Base-by-base conservation (phyloP, 2,797 vertebrate genomes). In the Channallabes apus region DNA sequence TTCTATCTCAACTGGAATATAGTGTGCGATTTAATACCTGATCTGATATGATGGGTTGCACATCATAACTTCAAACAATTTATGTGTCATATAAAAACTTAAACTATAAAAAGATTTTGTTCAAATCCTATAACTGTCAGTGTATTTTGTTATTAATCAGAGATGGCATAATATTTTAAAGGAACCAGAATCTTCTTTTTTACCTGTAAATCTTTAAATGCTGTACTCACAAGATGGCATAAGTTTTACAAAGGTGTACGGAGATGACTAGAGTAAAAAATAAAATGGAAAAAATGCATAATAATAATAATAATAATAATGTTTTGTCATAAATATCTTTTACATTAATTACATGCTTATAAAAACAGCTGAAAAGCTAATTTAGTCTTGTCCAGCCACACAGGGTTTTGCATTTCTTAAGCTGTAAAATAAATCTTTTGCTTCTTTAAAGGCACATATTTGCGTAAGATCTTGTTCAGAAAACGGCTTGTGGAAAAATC, bases 401-500 rank as follows among this genome's bases (percentile, higher is more conserved):
- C 24, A 18, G 18, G 9, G 54, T 11, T 61, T 64, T 54, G 58
- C 32, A 64, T 85, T 20, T 73, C 14, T 29, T 6, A 20, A 29
- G 38, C 38, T 61, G 0, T 65, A 11, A 80, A 62, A 65, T 27
- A 64, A 41, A 27, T 54, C 1, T 68, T 58, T 58, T 38, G 14
- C 51, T 68, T 77, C 51, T 69, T 17, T 46, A 59, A 17, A 67
- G 32, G 62, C 3, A 35, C 5, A 46, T 32, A n/a, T 61, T 59
- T n/a, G 29, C 27, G 24, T 11, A 64, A 15, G 17, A 24, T 62
- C 54, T 61, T 80, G 77, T 81, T 14, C 6, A 56, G 46, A 81
- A 71, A 68, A 27, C 6, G 20, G 14, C n/a, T 58, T 65, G 14
- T 71, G 35, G 82, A 82, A 84, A 62, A 67, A 73, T 76, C 41